Evolutionary conservation across 2,797 vertebrate genomes (phyloP).

Genomic region (Manis javanica): DNA sequence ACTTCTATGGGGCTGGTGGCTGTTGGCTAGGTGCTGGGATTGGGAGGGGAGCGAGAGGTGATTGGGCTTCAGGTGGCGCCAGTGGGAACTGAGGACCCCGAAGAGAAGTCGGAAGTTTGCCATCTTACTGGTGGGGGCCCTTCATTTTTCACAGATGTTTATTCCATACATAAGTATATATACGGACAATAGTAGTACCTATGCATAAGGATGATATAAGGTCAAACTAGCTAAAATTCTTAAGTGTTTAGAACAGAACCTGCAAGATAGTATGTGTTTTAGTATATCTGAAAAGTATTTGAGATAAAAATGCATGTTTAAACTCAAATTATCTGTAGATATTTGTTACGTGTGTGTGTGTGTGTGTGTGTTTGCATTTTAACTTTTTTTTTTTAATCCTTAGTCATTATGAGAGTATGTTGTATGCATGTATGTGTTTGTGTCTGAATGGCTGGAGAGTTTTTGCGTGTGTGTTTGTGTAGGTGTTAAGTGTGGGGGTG

Average conservation of each 20-base stretch:
- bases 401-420: neutral
- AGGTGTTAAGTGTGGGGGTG: neutral
- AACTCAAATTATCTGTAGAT: neutral
- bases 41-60: no score
- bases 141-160: neutral
- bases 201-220: neutral
- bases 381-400: neutral
- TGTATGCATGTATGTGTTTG: neutral
- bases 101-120: no score
- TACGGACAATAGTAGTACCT: neutral
- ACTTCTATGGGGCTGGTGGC: no score
- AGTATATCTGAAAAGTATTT: conserved; percentile 17
- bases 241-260: neutral
- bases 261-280: neutral
- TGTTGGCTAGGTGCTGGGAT: no score
- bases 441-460: no score
- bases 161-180: neutral
- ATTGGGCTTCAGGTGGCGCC: no score
- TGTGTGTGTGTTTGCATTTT: neutral
- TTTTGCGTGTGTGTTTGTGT: neutral
- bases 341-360: neutral
- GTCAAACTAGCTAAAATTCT: neutral
- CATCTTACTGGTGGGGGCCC: no score
- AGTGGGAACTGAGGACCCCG: no score
- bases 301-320: neutral